Percentiles rank a stretch among this genome's conserved stretches.
These are phyloP conservation scores for Apotomis betuletana DNA, from an alignment of 2,888 invertebrate species.

Conservation along the genomic window DNA sequence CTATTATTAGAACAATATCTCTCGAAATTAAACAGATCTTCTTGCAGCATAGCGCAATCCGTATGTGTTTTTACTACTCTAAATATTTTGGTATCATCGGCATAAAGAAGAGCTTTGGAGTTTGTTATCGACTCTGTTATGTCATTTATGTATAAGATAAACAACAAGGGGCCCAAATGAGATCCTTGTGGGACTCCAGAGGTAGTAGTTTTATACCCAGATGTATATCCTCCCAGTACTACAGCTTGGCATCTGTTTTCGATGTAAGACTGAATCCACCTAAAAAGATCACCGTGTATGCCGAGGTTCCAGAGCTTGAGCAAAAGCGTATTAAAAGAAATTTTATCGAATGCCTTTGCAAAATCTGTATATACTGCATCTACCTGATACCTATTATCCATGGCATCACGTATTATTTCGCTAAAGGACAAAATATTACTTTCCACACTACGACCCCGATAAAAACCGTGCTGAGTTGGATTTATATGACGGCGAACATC, in stretches of 20 bases:
- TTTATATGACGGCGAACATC: background rate
- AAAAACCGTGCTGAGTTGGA: too few relatives aligned
- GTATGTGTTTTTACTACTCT: too few relatives aligned
- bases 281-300: conserved; percentile 20
- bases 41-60: too few relatives aligned
- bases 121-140: too few relatives aligned
- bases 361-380: conserved; percentile 2
- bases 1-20: background rate
- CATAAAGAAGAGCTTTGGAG: too few relatives aligned
- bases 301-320: conserved; percentile 3
- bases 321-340: background rate
- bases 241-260: conserved; percentile 33
- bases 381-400: background rate
- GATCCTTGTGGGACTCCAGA: conserved; percentile 45
- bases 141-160: too few relatives aligned
- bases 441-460: too few relatives aligned
- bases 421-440: background rate
- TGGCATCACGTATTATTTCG: background rate
- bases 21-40: background rate
- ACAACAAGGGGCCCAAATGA: conserved; percentile 10
- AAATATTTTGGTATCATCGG: too few relatives aligned
- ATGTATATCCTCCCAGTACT: conserved; percentile 26
- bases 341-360: conserved; percentile 29
- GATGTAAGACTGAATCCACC: conserved; percentile 30
- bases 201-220: background rate